A percentile compares a stretch with the other conserved stretches of the same genome.
These are phyloP conservation scores for Procapra przewalskii DNA, from an alignment of 2,113 vertebrate species.

Conservation along the genomic window DNA sequence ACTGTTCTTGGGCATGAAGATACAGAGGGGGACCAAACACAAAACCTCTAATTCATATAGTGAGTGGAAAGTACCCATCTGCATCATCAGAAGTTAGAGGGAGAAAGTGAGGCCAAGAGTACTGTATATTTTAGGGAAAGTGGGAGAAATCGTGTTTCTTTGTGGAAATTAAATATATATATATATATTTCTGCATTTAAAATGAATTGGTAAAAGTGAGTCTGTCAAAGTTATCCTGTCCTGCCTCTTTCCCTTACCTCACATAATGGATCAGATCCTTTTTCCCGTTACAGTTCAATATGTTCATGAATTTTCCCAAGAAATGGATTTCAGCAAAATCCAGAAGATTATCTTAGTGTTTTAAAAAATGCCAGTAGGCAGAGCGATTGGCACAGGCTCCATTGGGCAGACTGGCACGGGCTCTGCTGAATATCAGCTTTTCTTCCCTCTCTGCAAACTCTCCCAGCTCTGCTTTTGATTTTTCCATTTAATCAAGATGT, in stretches of 20 bases:
- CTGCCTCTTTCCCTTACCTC: not conserved
- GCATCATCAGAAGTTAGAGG: not conserved
- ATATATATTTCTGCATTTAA: not conserved
- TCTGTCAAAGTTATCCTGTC: not conserved
- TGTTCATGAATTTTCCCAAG: not conserved
- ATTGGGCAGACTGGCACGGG: not conserved
- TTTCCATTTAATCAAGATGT: slow-evolving; percentile 35
- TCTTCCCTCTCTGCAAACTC: not conserved
- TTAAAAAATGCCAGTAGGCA: not conserved
- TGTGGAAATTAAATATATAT: not conserved
- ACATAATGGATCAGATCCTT: not conserved
- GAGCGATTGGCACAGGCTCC: not conserved
- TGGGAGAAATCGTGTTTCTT: slow-evolving; percentile 12
- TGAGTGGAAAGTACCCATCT: not conserved
- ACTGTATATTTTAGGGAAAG: not conserved
- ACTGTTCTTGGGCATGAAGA: not conserved
- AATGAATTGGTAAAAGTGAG: not conserved
- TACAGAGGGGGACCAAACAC: not conserved
- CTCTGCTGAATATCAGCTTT: not conserved
- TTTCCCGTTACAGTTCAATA: not conserved
- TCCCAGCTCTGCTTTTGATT: not conserved
- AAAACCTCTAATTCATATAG: not conserved
- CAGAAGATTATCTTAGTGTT: not conserved
- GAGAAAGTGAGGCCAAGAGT: not conserved
- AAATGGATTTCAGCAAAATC: not conserved